Conservation (phyloP, 2,888 invertebrate species). For the Sepiola atlantica region DNA sequence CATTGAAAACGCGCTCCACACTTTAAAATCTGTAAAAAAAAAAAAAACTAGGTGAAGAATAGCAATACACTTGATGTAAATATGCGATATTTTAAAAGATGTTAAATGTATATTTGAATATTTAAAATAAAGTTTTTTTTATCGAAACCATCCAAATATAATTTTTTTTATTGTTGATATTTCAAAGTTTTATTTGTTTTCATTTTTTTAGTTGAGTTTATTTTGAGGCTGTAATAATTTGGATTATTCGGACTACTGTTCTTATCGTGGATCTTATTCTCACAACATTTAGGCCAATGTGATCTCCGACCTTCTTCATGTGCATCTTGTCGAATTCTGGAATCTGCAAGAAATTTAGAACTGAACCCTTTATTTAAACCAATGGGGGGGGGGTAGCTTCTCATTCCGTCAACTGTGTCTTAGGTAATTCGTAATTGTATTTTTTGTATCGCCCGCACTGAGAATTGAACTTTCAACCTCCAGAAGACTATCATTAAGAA, state of each 20-base stretch:
- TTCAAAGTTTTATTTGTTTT: not conserved
- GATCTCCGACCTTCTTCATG: too few relatives aligned
- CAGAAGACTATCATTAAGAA: too few relatives aligned
- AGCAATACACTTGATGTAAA: not conserved
- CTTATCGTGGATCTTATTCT: too few relatives aligned
- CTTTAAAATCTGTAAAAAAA: not conserved
- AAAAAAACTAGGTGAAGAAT: not conserved
- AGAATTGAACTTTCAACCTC: too few relatives aligned
- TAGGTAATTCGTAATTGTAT: too few relatives aligned
- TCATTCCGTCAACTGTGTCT: too few relatives aligned
- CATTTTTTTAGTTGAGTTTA: not conserved
- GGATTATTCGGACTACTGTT: not conserved
- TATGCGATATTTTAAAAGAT: not conserved
- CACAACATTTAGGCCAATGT: too few relatives aligned
- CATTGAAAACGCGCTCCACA: slow-evolving; percentile 11
- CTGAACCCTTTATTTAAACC: too few relatives aligned
- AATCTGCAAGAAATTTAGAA: too few relatives aligned
- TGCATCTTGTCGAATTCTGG: too few relatives aligned
- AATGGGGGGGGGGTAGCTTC: too few relatives aligned
- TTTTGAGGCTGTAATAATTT: not conserved
- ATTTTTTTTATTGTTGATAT: not conserved
- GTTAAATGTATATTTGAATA: slow-evolving; percentile 20
- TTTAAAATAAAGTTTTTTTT: not conserved
- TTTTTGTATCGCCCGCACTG: too few relatives aligned
- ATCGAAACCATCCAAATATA: not conserved